A percentile compares a stretch with the other conserved stretches of the same genome.
Conservation (phyloP, 2,113 vertebrate genomes). For the Chaetodon auriga region DNA sequence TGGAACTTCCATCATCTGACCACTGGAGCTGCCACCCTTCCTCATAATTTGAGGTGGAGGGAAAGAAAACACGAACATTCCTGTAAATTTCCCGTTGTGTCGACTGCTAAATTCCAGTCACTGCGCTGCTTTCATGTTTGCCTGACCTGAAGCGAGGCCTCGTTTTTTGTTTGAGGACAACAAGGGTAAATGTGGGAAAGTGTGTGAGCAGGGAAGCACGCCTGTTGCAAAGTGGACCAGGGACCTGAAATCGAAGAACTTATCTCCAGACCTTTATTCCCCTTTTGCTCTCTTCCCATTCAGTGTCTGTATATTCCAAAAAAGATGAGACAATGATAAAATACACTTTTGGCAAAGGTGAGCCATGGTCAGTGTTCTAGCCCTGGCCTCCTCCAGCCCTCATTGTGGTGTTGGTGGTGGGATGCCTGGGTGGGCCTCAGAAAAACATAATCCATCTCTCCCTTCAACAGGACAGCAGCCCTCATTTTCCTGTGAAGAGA, state of each 20-base stretch:
- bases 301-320: constrained; percentile 1
- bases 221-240: neutral
- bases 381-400: constrained; percentile 50
- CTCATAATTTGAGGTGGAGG: constrained; percentile 11
- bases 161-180: constrained; percentile 13
- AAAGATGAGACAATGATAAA: constrained; percentile 21
- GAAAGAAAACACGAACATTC: constrained; percentile 4
- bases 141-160: constrained; percentile 2
- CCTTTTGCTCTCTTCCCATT: constrained; percentile 14
- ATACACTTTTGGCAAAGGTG: constrained; percentile 38
- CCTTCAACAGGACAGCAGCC: constrained; percentile 54
- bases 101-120: neutral
- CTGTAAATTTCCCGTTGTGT: neutral
- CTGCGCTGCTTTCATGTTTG: constrained; percentile 17
- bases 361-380: constrained; percentile 45
- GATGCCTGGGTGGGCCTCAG: constrained; percentile 77
- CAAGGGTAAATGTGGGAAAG: constrained; percentile 10
- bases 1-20: constrained; percentile 41
- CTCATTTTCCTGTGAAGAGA: constrained; percentile 62
- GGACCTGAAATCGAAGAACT: neutral
- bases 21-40: constrained; percentile 20
- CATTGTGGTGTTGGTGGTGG: constrained; percentile 72
- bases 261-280: constrained; percentile 6
- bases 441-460: constrained; percentile 75
- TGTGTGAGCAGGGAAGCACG: neutral